These are phyloP conservation scores for Folsomia candida DNA, from an alignment of 2,888 invertebrate genomes.

Conservation along the genomic window DNA sequence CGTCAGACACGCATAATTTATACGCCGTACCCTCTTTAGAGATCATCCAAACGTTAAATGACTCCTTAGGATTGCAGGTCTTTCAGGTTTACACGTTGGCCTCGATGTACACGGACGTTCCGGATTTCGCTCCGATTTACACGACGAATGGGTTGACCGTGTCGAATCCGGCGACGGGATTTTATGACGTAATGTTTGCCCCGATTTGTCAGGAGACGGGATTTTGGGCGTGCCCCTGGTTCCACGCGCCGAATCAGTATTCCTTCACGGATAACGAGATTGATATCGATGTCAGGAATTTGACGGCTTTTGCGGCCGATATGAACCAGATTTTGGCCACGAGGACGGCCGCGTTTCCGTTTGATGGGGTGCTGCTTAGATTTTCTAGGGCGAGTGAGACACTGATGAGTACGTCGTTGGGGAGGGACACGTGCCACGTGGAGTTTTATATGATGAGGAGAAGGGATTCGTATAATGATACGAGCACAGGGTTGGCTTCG, in stretches of 20 bases:
- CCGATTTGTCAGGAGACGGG: not conserved
- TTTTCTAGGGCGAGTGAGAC: not conserved
- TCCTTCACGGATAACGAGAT: not conserved
- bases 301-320: not conserved
- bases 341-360: not conserved
- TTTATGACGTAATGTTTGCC: not conserved
- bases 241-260: not conserved
- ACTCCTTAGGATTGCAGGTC: not conserved
- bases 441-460: conserved; percentile 12
- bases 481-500: not conserved
- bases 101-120: not conserved
- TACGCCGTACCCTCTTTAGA: not conserved
- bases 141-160: not conserved
- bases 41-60: not conserved
- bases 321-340: not conserved
- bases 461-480: conserved; percentile 6
- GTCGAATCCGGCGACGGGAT: not conserved
- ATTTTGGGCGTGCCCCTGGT: not conserved
- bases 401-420: not conserved
- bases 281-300: not conserved
- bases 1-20: not conserved
- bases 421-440: conserved; percentile 13
- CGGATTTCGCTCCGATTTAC: not conserved
- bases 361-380: not conserved
- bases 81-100: not conserved